These are phyloP conservation scores for Campopleginae sp. DNA, from an alignment of 2,888 invertebrate species.

Conservation along the genomic window DNA sequence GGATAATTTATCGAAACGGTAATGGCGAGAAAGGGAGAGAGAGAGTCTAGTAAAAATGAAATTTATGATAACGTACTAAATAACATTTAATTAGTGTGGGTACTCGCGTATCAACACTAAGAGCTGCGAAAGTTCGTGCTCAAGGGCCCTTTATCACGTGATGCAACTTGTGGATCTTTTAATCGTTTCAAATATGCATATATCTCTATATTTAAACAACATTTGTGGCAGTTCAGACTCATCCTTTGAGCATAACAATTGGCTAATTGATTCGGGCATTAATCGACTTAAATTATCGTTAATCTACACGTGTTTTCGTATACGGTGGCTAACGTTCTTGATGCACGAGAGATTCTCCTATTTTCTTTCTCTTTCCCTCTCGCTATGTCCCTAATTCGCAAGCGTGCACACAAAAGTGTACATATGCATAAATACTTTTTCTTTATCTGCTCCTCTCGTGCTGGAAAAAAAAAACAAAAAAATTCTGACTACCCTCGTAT, in stretches of 20 bases:
- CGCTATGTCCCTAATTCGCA: conserved; percentile 66
- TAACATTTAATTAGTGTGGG: conserved; percentile 60
- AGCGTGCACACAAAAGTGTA: conserved; percentile 34
- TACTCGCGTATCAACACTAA: conserved; percentile 46
- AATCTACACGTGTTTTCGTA: conserved; percentile 77
- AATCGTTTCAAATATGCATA: conserved; percentile 40
- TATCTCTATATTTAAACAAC: conserved; percentile 16
- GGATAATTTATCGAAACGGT: conserved; percentile 3
- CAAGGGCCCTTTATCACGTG: conserved; percentile 47
- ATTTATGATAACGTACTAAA: conserved; percentile 61
- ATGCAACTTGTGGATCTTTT: conserved; percentile 58
- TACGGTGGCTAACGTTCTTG: conserved; percentile 72
- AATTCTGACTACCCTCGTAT: not conserved
- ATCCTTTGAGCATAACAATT: conserved; percentile 59
- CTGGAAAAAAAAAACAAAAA: not conserved
- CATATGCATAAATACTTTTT: conserved; percentile 3
- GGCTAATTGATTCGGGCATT: conserved; percentile 74
- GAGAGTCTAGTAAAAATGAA: conserved; percentile 55
- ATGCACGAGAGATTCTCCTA: conserved; percentile 67
- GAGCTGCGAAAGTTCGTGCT: conserved; percentile 26
- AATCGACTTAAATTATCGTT: conserved; percentile 75
- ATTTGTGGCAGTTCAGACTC: conserved; percentile 32
- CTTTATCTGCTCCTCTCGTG: conserved; percentile 27
- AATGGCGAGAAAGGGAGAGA: conserved; percentile 5
- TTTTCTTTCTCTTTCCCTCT: conserved; percentile 16